Percentiles rank a stretch among this genome's conserved stretches.
These are phyloP conservation scores for Petroica traversi DNA, from an alignment of 2,113 vertebrate species.

Conservation along the genomic window DNA sequence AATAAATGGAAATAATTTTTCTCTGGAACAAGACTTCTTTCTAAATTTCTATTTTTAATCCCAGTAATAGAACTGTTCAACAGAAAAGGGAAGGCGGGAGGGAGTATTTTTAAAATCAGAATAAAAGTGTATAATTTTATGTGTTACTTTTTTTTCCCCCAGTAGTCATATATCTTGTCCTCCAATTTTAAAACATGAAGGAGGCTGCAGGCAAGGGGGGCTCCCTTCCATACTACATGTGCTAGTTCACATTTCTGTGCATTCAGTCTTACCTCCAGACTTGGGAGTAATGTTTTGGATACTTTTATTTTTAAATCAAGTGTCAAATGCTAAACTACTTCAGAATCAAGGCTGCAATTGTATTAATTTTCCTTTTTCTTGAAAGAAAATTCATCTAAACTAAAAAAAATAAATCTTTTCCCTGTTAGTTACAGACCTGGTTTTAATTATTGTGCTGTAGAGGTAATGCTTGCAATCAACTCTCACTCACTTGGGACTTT, in stretches of 20 bases:
- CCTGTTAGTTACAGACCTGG: background rate
- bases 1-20: background rate
- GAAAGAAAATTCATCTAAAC: background rate
- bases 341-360: background rate
- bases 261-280: background rate
- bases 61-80: background rate
- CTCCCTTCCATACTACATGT: background rate
- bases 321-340: background rate
- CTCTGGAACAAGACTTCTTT: background rate
- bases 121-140: background rate
- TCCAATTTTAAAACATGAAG: background rate
- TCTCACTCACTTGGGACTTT: background rate
- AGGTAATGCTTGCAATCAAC: background rate
- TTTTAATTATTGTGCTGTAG: background rate
- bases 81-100: background rate
- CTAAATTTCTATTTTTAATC: background rate
- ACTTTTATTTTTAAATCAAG: background rate
- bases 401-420: background rate
- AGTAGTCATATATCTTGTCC: background rate
- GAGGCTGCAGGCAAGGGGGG: accelerated
- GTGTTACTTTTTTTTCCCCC: background rate
- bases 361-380: background rate
- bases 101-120: background rate
- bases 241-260: background rate
- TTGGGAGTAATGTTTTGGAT: background rate